phyloP scores from a whole-genome alignment of 2,797 vertebrate species.

The Rhynchotus rufescens region DNA sequence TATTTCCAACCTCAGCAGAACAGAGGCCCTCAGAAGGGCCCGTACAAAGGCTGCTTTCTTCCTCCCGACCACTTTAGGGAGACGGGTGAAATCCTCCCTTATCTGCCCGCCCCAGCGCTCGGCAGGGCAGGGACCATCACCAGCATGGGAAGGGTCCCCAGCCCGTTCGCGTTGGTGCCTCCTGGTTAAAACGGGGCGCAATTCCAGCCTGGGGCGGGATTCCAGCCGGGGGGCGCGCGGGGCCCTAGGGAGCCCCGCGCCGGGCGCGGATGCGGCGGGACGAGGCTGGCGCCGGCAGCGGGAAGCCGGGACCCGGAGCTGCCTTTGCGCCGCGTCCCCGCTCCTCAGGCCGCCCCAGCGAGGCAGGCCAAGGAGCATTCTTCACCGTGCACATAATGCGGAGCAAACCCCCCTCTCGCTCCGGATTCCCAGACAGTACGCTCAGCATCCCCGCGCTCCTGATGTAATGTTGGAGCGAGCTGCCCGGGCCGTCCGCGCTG shows the following conservation, averaged over 20 bases:
- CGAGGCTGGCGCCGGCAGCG: too few relatives aligned
- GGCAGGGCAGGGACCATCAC: conserved; percentile 33
- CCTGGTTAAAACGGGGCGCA: conserved; percentile 1
- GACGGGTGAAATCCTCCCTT: conserved; percentile 40
- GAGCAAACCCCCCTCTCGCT: not conserved
- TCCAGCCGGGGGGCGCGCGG: too few relatives aligned
- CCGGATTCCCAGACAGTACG: conserved; percentile 75
- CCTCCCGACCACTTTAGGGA: not conserved
- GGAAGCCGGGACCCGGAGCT: not conserved
- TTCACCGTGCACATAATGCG: conserved; percentile 23
- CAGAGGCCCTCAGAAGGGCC: conserved; percentile 52
- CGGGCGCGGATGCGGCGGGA: too few relatives aligned
- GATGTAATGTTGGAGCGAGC: conserved; percentile 53
- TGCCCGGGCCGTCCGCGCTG: not conserved
- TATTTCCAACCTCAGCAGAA: conserved; percentile 52
- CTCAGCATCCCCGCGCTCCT: conserved; percentile 70
- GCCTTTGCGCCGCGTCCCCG: not conserved
- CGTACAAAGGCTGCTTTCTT: conserved; percentile 61
- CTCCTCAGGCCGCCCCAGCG: not conserved
- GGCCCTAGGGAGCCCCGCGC: too few relatives aligned
- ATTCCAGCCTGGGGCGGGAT: not conserved
- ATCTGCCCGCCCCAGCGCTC: conserved; percentile 11
- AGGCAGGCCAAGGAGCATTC: conserved; percentile 27
- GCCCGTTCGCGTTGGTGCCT: conserved; percentile 23
- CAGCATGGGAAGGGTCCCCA: not conserved